These are phyloP conservation scores for Magallana ariakensis DNA, from an alignment of 1,140 invertebrate species.

Conservation along the genomic window DNA sequence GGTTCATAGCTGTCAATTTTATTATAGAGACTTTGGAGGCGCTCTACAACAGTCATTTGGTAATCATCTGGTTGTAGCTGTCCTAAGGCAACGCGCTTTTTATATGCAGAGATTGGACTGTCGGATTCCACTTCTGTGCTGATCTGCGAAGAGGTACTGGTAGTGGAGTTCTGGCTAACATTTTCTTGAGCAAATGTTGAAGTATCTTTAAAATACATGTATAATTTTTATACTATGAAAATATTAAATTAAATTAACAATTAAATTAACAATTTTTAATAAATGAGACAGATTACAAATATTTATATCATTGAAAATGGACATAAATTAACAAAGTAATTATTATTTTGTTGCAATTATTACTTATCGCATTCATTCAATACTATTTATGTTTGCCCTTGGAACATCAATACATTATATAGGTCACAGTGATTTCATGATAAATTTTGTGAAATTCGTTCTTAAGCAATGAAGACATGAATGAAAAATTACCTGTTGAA, in stretches of 20 bases:
- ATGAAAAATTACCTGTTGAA: constrained; percentile 23
- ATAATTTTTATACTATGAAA: too few relatives aligned
- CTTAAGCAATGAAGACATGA: not conserved
- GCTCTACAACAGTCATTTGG: constrained; percentile 85
- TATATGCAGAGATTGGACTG: constrained; percentile 63
- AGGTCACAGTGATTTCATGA: not conserved
- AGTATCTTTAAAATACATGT: too few relatives aligned
- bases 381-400: not conserved
- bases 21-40: constrained; percentile 85
- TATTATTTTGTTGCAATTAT: too few relatives aligned
- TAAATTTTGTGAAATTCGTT: not conserved
- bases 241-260: too few relatives aligned
- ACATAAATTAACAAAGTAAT: too few relatives aligned
- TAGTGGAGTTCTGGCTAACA: not conserved
- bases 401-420: not conserved
- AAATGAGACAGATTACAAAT: too few relatives aligned
- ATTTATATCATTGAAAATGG: too few relatives aligned
- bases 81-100: constrained; percentile 80
- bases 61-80: constrained; percentile 85
- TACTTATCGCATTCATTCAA: too few relatives aligned
- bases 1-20: constrained; percentile 64
- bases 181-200: not conserved
- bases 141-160: not conserved
- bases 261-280: too few relatives aligned
- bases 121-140: constrained; percentile 1